These are phyloP conservation scores for Cyclopterus lumpus DNA, from an alignment of 2,797 vertebrate genomes.

Conservation along the genomic window DNA sequence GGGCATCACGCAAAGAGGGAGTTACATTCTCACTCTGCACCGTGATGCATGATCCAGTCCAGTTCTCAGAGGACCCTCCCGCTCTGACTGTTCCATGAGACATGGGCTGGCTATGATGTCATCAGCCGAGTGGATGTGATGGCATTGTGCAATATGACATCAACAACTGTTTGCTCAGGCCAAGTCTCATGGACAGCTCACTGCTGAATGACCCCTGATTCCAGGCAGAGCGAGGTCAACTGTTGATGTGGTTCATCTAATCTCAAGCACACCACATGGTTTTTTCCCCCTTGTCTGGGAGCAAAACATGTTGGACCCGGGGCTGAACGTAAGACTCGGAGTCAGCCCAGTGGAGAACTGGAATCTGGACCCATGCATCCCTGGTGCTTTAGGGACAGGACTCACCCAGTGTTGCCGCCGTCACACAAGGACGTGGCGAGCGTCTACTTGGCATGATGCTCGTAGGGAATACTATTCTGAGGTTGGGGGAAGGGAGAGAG, in stretches of 20 bases:
- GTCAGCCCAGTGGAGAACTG: conserved; percentile 40
- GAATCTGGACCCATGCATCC: conserved; percentile 54
- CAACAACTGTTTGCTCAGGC: background rate
- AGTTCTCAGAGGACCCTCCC: conserved; percentile 43
- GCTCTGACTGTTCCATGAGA: conserved; percentile 21
- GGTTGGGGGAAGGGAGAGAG: conserved; percentile 81
- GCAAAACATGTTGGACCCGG: conserved; percentile 6
- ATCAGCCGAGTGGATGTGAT: conserved; percentile 9
- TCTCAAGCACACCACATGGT: background rate
- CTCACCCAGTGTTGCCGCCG: conserved; percentile 92
- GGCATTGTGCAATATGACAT: background rate
- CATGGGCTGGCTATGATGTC: conserved; percentile 4
- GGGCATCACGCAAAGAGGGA: conserved; percentile 26
- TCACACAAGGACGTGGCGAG: conserved; percentile 91
- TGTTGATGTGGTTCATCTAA: background rate
- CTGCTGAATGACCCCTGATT: conserved; percentile 7
- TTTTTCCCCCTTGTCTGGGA: background rate
- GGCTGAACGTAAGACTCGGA: conserved; percentile 11
- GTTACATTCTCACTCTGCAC: conserved; percentile 36
- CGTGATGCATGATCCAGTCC: conserved; percentile 51
- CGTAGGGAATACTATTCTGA: conserved; percentile 99
- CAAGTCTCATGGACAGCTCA: conserved; percentile 2
- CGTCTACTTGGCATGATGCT: conserved; percentile 98
- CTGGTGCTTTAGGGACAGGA: conserved; percentile 63
- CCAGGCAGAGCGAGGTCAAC: background rate